phyloP scores from a whole-genome alignment of 2,113 vertebrate species.

The Trichechus manatus region DNA sequence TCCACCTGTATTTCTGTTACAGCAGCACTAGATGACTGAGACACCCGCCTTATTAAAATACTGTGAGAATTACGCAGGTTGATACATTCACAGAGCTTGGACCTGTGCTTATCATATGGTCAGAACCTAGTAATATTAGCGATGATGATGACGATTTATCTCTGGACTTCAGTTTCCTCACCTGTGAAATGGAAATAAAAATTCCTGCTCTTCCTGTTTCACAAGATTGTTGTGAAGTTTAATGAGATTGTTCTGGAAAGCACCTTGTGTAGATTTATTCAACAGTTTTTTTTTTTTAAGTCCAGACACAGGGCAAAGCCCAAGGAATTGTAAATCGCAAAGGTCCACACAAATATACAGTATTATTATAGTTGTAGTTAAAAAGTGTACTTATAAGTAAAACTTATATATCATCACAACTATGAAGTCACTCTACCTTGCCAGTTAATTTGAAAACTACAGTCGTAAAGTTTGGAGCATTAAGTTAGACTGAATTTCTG shows the following conservation, averaged over 20 bases:
- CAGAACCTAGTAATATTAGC: background rate
- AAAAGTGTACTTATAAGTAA: background rate
- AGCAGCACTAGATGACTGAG: too few species aligned
- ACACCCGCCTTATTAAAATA: too few species aligned
- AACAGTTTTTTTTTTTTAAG: background rate
- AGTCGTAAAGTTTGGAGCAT: background rate
- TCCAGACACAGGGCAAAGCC: fast-evolving
- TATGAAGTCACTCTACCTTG: fast-evolving
- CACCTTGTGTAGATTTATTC: background rate
- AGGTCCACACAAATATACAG: fast-evolving
- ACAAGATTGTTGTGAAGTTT: background rate
- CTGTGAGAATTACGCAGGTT: background rate
- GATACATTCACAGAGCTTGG: background rate
- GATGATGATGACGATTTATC: too few species aligned
- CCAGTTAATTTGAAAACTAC: background rate
- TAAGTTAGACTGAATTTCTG: background rate
- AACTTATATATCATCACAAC: fast-evolving
- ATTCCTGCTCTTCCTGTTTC: background rate
- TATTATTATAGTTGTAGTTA: background rate
- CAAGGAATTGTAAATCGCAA: background rate
- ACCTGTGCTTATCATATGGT: fast-evolving
- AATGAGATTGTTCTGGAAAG: background rate
- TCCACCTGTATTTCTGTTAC: too few species aligned
- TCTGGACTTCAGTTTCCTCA: too few species aligned
- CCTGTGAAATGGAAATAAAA: too few species aligned